These are phyloP conservation scores for Athalia circularis DNA, from an alignment of 2,888 invertebrate genomes.

Conservation along the genomic window DNA sequence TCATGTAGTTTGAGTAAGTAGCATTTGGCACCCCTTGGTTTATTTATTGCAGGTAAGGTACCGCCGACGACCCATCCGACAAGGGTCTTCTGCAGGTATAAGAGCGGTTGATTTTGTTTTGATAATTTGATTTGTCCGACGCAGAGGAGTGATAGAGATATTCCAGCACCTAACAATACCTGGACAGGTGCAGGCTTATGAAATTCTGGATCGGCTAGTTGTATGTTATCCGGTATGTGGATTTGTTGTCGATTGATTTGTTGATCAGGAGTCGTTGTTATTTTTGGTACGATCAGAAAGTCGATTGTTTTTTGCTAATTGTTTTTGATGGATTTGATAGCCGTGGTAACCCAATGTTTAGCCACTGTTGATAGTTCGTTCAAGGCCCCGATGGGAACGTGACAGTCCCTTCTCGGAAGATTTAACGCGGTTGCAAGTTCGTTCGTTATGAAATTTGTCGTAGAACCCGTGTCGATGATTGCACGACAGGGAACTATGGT, in stretches of 20 bases:
- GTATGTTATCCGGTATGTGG: constrained; percentile 23
- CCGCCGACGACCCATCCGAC: constrained; percentile 50
- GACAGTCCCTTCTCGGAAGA: constrained; percentile 28
- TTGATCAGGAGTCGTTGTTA: constrained; percentile 43
- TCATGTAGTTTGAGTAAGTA: constrained; percentile 38
- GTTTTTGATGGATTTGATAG: constrained; percentile 44
- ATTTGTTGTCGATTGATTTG: constrained; percentile 13
- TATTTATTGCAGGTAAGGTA: constrained; percentile 19
- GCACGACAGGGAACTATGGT: constrained; percentile 18
- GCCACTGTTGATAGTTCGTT: constrained; percentile 44
- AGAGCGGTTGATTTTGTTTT: constrained; percentile 24
- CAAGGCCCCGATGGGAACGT: constrained; percentile 49
- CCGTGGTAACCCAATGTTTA: constrained; percentile 33
- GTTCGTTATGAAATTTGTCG: constrained; percentile 22
- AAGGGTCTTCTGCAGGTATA: constrained; percentile 47
- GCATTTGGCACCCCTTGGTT: neutral
- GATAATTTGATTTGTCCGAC: constrained; percentile 46
- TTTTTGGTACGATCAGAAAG: constrained; percentile 48
- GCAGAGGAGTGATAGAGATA: constrained; percentile 15
- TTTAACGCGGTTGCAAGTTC: neutral
- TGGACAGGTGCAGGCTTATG: constrained; percentile 47
- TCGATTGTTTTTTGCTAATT: constrained; percentile 43
- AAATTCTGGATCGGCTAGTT: constrained; percentile 50
- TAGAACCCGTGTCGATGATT: constrained; percentile 38
- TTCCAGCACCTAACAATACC: constrained; percentile 46